Percentiles rank a stretch among this genome's conserved stretches.
Evolutionary conservation across 1,140 invertebrate species (phyloP).

Genomic region (Vollenhovia emeryi): DNA sequence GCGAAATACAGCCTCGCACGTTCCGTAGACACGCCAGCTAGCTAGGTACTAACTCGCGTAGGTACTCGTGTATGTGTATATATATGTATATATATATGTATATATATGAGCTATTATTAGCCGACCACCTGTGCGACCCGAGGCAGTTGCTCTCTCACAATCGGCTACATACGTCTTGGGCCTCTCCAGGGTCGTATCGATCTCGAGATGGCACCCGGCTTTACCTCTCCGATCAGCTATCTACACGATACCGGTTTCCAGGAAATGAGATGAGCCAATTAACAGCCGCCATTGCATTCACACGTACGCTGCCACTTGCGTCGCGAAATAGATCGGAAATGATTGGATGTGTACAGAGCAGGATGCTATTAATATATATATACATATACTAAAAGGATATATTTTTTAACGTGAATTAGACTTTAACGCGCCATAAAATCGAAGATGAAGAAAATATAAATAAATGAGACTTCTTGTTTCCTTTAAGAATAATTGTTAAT

Average conservation of each 20-base stretch:
- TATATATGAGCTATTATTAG: slow-evolving; percentile 73
- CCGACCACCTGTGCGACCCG: slow-evolving; percentile 76
- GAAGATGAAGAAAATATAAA: background rate
- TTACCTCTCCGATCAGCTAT: slow-evolving; percentile 1
- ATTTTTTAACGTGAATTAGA: background rate
- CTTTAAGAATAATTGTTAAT: background rate
- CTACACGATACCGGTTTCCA: slow-evolving; percentile 32
- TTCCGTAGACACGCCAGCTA: slow-evolving; percentile 15
- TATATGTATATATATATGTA: too few species aligned
- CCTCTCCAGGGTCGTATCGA: slow-evolving; percentile 61
- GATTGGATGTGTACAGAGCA: background rate
- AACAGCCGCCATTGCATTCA: slow-evolving; percentile 29
- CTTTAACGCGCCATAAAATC: background rate
- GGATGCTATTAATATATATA: slow-evolving; percentile 35
- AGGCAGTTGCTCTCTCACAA: slow-evolving; percentile 70
- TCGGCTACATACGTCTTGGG: slow-evolving; percentile 56
- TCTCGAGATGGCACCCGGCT: slow-evolving; percentile 35
- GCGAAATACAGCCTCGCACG: slow-evolving; percentile 32
- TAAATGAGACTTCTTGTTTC: background rate
- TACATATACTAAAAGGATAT: background rate
- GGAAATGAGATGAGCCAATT: slow-evolving; percentile 42
- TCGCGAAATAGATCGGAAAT: slow-evolving; percentile 5
- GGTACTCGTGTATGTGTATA: slow-evolving; percentile 1
- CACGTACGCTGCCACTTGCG: slow-evolving; percentile 1
- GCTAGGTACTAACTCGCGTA: slow-evolving; percentile 21